Evolutionary conservation across 2,888 invertebrate genomes (phyloP), one percentile per base, ranked within the genome.

Genomic region (Arenicola marina): DNA sequence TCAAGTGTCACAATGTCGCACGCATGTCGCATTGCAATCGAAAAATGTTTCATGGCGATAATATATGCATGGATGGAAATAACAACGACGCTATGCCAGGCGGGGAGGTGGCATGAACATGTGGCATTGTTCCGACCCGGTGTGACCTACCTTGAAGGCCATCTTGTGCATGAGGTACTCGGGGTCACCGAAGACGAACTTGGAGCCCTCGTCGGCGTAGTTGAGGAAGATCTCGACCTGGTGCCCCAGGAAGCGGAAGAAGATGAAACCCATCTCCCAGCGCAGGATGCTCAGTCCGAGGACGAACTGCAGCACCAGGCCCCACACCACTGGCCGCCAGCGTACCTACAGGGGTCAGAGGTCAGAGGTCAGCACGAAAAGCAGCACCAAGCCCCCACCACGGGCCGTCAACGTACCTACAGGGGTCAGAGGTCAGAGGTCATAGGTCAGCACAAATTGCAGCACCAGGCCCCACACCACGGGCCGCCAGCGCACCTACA

Each of bases 341-440:
- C 65, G 63, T 24, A 78, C 69, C 74, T 76, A 38, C 18, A 38
- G 11, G 48, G 48, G 7, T n/a, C n/a, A n/a, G n/a, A n/a, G n/a
- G n/a, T n/a, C n/a, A n/a, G n/a, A n/a, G n/a, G n/a, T n/a, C n/a
- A 72, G 63, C 11, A 69, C 51, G 48, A 72, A 67, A 63, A 71
- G 72, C 15, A 71, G 60, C 3, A 62, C 69, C 24, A 71, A 48
- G 7, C 72, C 72, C 70, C 69, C 11, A 72, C 24, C 24, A 72
- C 68, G 24, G 72, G 70, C 11, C 70, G 56, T 70, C 70, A 93
- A 18, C 65, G 63, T 24, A 78, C 69, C 74, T 76, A 38, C 18
- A 38, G 11, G 48, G 48, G 7, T n/a, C n/a, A n/a, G n/a, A n/a
- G n/a, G n/a, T n/a, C n/a, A n/a, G n/a, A n/a, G n/a, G n/a, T n/a